Evolutionary conservation across 1,140 invertebrate species (phyloP).

Genomic region (Subanguina moxae): DNA sequence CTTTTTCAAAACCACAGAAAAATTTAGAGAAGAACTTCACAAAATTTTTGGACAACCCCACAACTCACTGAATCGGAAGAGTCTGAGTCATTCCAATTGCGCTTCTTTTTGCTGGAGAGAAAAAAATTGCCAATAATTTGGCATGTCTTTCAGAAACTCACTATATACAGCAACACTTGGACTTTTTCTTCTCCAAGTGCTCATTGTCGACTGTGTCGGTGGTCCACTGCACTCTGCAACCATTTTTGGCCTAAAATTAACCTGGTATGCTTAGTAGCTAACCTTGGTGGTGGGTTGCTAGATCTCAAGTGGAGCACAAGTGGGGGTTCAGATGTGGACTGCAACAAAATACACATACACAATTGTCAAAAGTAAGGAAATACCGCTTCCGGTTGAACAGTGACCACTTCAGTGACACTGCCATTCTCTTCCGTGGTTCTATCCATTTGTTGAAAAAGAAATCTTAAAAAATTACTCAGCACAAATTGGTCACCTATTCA

Average conservation of each 20-base stretch:
- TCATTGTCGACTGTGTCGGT: conserved; percentile 48
- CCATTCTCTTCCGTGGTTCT: not conserved
- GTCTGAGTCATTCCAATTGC: conserved; percentile 48
- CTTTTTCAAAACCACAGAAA: conserved; percentile 8
- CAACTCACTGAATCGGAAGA: conserved; percentile 38
- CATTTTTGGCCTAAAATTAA: not conserved
- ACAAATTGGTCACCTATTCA: too few relatives aligned
- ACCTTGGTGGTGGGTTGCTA: conserved; percentile 2
- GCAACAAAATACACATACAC: not conserved
- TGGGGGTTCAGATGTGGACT: conserved; percentile 9
- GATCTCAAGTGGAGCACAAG: conserved; percentile 6
- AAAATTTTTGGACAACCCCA: not conserved
- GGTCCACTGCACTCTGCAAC: conserved; percentile 40
- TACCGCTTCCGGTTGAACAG: not conserved
- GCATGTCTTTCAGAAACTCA: not conserved
- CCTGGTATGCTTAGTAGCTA: not conserved
- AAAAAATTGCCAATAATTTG: not conserved
- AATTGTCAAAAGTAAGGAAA: not conserved
- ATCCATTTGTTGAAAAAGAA: too few relatives aligned
- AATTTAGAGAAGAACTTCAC: too few relatives aligned
- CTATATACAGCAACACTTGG: conserved; percentile 52
- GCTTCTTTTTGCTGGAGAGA: conserved; percentile 37
- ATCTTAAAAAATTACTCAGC: too few relatives aligned
- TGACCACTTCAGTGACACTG: not conserved
- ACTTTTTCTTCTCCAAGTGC: conserved; percentile 47